A percentile compares a stretch with the other conserved stretches of the same genome.
These are phyloP conservation scores for Lates japonicus DNA, from an alignment of 2,797 vertebrate genomes.

Conservation along the genomic window DNA sequence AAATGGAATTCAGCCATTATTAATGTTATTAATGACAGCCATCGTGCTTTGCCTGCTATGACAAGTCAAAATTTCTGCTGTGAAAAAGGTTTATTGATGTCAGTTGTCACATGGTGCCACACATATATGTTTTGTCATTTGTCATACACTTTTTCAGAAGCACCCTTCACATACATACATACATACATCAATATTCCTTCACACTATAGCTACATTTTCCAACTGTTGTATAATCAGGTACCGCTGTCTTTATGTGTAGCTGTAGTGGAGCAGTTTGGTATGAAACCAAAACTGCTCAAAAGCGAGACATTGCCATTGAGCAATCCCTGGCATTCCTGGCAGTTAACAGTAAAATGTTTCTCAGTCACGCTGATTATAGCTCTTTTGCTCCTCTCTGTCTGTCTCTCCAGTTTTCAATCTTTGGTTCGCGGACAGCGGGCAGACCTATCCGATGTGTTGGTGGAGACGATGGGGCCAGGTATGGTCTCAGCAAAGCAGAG, in stretches of 20 bases:
- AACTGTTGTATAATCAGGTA: not conserved
- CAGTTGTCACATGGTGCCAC: not conserved
- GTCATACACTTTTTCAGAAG: conserved; percentile 18
- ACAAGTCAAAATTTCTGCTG: not conserved
- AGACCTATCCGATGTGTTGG: conserved; percentile 72
- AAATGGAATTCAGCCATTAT: not conserved
- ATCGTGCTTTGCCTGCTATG: not conserved
- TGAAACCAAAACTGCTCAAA: not conserved
- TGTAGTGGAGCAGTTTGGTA: not conserved
- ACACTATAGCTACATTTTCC: not conserved
- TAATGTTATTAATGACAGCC: not conserved
- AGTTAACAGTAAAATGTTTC: not conserved
- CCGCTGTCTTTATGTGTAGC: not conserved
- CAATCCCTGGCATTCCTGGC: not conserved
- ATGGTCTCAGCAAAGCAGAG: conserved; percentile 92
- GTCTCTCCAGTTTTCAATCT: conserved; percentile 76
- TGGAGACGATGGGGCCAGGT: conserved; percentile 75
- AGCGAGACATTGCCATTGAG: not conserved
- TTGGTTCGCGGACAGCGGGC: conserved; percentile 78
- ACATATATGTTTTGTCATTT: not conserved
- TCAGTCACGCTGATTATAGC: not conserved
- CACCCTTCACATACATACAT: conserved; percentile 5
- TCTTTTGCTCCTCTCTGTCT: conserved; percentile 14
- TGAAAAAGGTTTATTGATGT: not conserved
- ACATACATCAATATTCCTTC: conserved; percentile 18